These are phyloP conservation scores for Mya arenaria DNA, from an alignment of 1,140 invertebrate genomes.

Conservation along the genomic window DNA sequence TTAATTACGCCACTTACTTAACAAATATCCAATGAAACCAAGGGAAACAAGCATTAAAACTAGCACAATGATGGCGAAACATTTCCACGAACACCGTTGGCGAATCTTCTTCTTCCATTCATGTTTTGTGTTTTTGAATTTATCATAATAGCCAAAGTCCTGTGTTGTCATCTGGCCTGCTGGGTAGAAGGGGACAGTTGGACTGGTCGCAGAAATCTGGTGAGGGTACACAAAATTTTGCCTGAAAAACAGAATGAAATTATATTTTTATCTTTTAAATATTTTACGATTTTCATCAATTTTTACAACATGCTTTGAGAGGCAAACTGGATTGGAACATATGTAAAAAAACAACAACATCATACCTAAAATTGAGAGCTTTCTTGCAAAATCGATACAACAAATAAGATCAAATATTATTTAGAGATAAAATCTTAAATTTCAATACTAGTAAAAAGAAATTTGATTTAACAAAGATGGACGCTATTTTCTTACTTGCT, in stretches of 20 bases:
- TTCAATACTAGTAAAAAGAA: too few species aligned
- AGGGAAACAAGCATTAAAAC: slow-evolving; percentile 90
- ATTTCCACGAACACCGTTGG: slow-evolving; percentile 91
- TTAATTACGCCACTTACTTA: slow-evolving; percentile 87
- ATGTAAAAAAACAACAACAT: too few species aligned
- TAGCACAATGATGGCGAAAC: slow-evolving; percentile 92
- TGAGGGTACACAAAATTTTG: slow-evolving; percentile 85
- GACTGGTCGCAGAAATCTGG: slow-evolving; percentile 84
- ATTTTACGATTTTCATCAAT: too few species aligned
- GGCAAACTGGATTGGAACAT: too few species aligned
- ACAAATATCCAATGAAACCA: slow-evolving; percentile 92
- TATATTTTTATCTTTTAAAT: background rate
- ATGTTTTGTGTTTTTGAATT: slow-evolving; percentile 93
- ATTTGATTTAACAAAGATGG: too few species aligned
- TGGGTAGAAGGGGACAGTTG: slow-evolving; percentile 85
- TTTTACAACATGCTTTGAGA: too few species aligned
- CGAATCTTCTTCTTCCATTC: slow-evolving; percentile 77
- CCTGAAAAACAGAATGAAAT: slow-evolving; percentile 70
- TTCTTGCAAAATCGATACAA: too few species aligned
- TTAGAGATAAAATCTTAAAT: too few species aligned
- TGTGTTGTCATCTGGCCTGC: slow-evolving; percentile 85
- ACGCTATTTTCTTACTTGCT: background rate
- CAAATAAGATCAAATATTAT: too few species aligned
- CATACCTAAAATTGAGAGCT: too few species aligned
- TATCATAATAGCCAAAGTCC: slow-evolving; percentile 92